Evolutionary conservation across 2,888 invertebrate genomes (phyloP).

Genomic region (Synanthedon myopaeformis): DNA sequence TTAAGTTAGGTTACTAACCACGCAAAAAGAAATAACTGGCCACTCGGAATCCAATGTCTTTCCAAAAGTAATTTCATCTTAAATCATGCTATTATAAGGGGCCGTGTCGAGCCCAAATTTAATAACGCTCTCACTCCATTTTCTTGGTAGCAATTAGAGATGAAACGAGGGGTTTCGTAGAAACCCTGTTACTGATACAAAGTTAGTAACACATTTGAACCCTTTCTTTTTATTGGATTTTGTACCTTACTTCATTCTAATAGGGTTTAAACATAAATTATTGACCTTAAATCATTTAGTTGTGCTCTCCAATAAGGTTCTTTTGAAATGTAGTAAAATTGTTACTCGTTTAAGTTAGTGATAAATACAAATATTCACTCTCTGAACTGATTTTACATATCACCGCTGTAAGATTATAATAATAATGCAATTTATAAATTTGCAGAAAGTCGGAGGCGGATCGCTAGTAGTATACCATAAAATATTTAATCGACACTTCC

Average conservation of each 20-base stretch:
- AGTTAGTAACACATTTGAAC: slow-evolving; percentile 1
- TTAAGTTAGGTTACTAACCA: too few relatives aligned
- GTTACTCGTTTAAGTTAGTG: too few relatives aligned
- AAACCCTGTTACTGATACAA: slow-evolving; percentile 16
- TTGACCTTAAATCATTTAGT: too few relatives aligned
- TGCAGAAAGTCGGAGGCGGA: too few relatives aligned
- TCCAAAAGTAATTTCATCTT: not conserved
- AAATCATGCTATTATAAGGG: not conserved
- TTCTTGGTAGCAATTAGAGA: slow-evolving; percentile 42
- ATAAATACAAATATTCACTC: too few relatives aligned
- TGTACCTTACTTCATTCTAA: not conserved
- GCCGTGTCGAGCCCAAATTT: slow-evolving; percentile 14
- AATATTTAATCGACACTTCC: not conserved
- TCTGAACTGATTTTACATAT: too few relatives aligned
- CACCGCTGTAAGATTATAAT: too few relatives aligned
- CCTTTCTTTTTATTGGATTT: slow-evolving; percentile 1
- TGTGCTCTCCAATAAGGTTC: too few relatives aligned
- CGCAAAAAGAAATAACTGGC: not conserved
- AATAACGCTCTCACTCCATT: slow-evolving; percentile 11
- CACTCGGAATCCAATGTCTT: not conserved
- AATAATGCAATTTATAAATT: too few relatives aligned
- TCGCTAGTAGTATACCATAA: too few relatives aligned
- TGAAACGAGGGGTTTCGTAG: slow-evolving; percentile 28
- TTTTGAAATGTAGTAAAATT: too few relatives aligned
- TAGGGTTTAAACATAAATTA: not conserved